Base-by-base conservation (phyloP, 2,888 invertebrate species). In the Machimus atricapillus region DNA sequence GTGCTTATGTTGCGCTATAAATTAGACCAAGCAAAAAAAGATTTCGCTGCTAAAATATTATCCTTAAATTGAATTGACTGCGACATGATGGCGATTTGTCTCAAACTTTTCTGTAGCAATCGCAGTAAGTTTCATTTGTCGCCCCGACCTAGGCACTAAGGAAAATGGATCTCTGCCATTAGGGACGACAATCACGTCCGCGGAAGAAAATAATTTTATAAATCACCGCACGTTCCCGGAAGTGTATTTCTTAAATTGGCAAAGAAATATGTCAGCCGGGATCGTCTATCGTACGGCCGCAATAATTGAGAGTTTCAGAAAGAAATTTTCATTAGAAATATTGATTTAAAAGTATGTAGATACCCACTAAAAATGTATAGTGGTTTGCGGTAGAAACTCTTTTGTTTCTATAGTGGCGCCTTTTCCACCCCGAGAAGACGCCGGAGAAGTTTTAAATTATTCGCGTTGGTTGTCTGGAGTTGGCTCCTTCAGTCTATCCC, bases 161-260 rank as follows among this genome's bases (percentile, higher is more conserved):
- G 37, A 77, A 78, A 86, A 86, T 86, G 37, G 77, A 86, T 86
- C 56, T 56, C 37, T 2, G 74, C 77, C 86, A 77, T 86, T 86
- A 86, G 86, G 86, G 78, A 86, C 40, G 58, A 86, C 77, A 86
- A 86, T 86, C 86, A 86, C 86, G 86, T 86, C 78, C 77, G 56
- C 77, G 77, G 77, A 77, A 86, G 77, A 86, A 86, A 77, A 86
- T 86, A 88, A 87, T 85, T 87, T 88, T 88, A 86, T 88, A 86
- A 88, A 88, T 88, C 88, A 88, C 87, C 52, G 85, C 88, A 88
- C 88, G 88, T 88, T 66, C 34, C 73, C 23, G 14, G 86, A 85
- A 88, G 88, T 87, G 77, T 88, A 88, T 88, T 88, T 88, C 88
- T 87, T 88, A 88, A 88, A 88, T 88, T 88, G 88, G 86, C 43